phyloP scores from a whole-genome alignment of 2,888 invertebrate genomes.

The Camptogramma bilineatum region DNA sequence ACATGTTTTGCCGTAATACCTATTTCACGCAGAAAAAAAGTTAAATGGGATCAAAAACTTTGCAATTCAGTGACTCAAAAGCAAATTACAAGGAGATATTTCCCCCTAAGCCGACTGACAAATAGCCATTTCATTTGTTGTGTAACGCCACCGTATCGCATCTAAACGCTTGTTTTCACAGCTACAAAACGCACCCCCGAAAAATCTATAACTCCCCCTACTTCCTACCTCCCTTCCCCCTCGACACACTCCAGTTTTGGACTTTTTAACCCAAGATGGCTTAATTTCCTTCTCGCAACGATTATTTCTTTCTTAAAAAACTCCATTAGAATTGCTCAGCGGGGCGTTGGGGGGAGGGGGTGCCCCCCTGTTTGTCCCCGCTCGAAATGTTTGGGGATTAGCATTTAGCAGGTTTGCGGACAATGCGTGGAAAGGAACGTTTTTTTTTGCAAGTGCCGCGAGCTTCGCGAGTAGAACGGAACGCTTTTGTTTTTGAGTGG shows the following conservation, averaged over 20 bases:
- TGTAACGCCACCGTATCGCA: conserved; percentile 50
- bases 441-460: conserved; percentile 44
- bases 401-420: conserved; percentile 63
- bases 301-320: conserved; percentile 72
- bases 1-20: not conserved
- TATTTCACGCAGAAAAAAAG: not conserved
- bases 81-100: conserved; percentile 15
- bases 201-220: conserved; percentile 69
- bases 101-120: conserved; percentile 13
- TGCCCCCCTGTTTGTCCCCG: conserved; percentile 38
- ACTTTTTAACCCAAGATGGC: conserved; percentile 81
- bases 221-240: conserved; percentile 39
- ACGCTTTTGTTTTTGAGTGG: conserved; percentile 46
- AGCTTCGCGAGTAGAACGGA: conserved; percentile 39
- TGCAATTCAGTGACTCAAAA: conserved; percentile 2
- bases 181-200: conserved; percentile 63
- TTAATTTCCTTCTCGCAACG: conserved; percentile 75
- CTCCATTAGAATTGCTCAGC: conserved; percentile 68
- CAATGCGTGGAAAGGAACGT: conserved; percentile 53
- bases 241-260: conserved; percentile 65
- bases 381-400: conserved; percentile 58
- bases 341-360: conserved; percentile 41
- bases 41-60: not conserved
- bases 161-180: conserved; percentile 69
- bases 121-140: conserved; percentile 36